Evolutionary conservation across 2,113 vertebrate species (phyloP).

Genomic region (Centrocercus urophasianus): DNA sequence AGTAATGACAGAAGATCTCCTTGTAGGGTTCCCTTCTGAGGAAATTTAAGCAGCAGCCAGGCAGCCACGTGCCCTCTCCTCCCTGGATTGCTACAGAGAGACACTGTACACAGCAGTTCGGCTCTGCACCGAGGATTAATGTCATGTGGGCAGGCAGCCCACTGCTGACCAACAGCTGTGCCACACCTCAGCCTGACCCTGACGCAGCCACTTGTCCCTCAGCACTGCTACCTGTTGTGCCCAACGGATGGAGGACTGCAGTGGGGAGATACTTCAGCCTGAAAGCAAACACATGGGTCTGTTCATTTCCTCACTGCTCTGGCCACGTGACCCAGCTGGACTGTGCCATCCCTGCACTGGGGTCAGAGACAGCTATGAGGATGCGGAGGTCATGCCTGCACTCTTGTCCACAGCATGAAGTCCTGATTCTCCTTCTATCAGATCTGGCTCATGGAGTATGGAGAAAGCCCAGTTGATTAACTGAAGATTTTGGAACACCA

Average conservation of each 20-base stretch:
- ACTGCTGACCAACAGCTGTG: neutral
- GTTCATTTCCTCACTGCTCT: neutral
- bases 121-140: neutral
- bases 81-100: neutral
- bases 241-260: neutral
- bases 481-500: neutral
- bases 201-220: neutral
- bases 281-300: fast-evolving
- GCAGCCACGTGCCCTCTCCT: neutral
- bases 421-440: neutral
- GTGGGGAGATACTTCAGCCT: neutral
- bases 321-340: neutral
- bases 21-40: neutral
- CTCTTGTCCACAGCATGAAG: neutral
- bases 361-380: neutral
- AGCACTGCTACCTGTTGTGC: fast-evolving
- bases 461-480: neutral
- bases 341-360: neutral
- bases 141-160: neutral
- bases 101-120: neutral
- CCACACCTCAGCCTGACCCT: neutral
- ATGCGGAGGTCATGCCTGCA: fast-evolving
- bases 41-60: neutral
- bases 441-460: fast-evolving
- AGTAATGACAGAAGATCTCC: neutral